Conservation (phyloP, 2,888 invertebrate species). For the Chrysolina haemoptera region DNA sequence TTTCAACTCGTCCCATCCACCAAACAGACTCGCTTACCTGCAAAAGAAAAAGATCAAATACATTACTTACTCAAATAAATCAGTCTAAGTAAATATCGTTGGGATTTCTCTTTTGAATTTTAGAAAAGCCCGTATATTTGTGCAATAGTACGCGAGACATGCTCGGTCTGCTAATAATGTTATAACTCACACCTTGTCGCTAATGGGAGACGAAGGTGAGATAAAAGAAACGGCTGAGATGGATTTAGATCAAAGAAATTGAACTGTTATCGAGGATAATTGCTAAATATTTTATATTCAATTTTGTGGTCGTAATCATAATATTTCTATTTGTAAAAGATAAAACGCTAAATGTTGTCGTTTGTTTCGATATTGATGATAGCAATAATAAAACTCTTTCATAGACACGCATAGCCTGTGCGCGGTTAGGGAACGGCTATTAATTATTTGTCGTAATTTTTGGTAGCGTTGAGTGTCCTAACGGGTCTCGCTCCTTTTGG, state of each 20-base stretch:
- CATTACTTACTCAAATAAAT: constrained; percentile 52
- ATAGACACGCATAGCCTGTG: too few species aligned
- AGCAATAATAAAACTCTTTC: too few species aligned
- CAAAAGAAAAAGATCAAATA: constrained; percentile 58
- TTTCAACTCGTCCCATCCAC: constrained; percentile 54
- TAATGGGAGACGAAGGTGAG: constrained; percentile 39
- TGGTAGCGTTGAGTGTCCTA: too few species aligned
- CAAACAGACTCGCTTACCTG: constrained; percentile 61
- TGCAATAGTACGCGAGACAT: constrained; percentile 37
- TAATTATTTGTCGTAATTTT: too few species aligned
- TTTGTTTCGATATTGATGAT: neutral
- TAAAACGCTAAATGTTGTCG: neutral
- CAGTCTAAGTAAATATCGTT: constrained; percentile 52
- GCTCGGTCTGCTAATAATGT: constrained; percentile 39
- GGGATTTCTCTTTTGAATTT: constrained; percentile 44
- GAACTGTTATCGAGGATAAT: constrained; percentile 8
- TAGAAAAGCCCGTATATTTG: constrained; percentile 39
- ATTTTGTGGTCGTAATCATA: constrained; percentile 14
- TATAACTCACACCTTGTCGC: constrained; percentile 43
- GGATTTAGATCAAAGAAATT: constrained; percentile 40
- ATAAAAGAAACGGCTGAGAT: constrained; percentile 31
- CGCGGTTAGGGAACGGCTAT: too few species aligned
- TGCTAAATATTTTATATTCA: constrained; percentile 26
- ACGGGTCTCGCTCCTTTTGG: too few species aligned
- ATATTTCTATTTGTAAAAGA: constrained; percentile 15